Base-by-base conservation (phyloP, 2,888 invertebrate genomes). In the Cremastobaeus sp. region DNA sequence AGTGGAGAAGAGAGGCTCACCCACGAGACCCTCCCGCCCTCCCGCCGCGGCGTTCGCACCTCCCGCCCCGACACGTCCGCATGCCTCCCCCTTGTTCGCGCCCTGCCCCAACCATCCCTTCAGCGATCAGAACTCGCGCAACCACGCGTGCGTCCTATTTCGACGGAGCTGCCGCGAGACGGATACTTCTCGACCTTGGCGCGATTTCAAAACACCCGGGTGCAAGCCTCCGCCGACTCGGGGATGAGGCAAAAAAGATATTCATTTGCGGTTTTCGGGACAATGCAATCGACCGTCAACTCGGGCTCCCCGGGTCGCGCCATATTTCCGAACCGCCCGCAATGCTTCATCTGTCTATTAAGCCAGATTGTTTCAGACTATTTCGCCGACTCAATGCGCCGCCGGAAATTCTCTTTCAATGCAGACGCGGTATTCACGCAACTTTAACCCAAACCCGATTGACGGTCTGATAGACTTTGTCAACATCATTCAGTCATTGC, bases 1-100 rank as follows among this genome's bases (percentile, higher is more conserved):
- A 81, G 79, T 77, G 52, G 72, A 73, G 74, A 64, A 69, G 76
- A 77, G 75, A 77, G 76, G 77, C 79, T 76, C 81, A 69, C 78
- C 70, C 79, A 72, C 75, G 60, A 71, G 76, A 72, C 70, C 78
- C 69, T 79, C 48, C 75, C 69, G 21, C 11, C 11, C 37, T 8
- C 28, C 57, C 14, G 3, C 21, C 37, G 20, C 5, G 25, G 6
- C 12, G 2, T 45, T 11, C 21, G 4, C 12, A 21, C n/a, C n/a
- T 8, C 32, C n/a, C n/a, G n/a, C n/a, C n/a, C n/a, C n/a, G n/a
- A 39, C 43, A 28, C 57, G 43, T 43, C 57, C 32, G 18, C 43
- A 15, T 50, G 20, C 32, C 52, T 41, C 64, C 32, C 50, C 39
- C 41, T 21, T 32, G 35, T 28, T 48, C 25, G 47, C 35, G 50